A percentile compares a stretch with the other conserved stretches of the same genome.
Conservation (phyloP, 2,113 vertebrate species). For the Anoplopoma fimbria region DNA sequence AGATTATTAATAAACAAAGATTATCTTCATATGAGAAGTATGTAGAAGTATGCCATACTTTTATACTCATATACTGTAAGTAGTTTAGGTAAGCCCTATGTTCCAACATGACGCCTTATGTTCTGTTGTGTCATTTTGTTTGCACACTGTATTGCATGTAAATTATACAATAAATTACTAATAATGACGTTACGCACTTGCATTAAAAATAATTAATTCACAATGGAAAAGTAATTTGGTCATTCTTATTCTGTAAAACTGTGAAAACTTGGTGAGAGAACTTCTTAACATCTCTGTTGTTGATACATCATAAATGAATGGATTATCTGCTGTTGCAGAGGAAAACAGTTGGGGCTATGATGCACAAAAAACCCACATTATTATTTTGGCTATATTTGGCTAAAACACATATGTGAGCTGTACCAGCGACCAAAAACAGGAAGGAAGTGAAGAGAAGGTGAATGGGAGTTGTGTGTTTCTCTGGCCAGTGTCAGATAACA, state of each 20-base stretch:
- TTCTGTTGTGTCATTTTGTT: neutral
- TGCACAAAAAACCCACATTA: neutral
- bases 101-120: neutral
- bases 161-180: neutral
- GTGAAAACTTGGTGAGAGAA: neutral
- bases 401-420: conserved; percentile 8
- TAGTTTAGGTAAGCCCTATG: neutral
- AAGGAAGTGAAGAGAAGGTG: conserved; percentile 19
- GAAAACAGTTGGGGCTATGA: neutral
- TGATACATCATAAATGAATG: neutral
- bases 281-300: neutral
- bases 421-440: conserved; percentile 26
- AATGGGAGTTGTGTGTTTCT: conserved; percentile 20
- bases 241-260: neutral
- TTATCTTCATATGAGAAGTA: neutral
- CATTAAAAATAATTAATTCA: neutral
- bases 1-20: neutral
- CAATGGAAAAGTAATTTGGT: neutral
- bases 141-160: neutral
- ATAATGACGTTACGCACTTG: neutral
- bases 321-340: neutral
- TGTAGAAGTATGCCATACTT: neutral
- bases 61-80: neutral
- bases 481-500: conserved; percentile 61
- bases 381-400: neutral